Evolutionary conservation across 2,113 vertebrate genomes (phyloP).

Genomic region (Perca schrenkii): DNA sequence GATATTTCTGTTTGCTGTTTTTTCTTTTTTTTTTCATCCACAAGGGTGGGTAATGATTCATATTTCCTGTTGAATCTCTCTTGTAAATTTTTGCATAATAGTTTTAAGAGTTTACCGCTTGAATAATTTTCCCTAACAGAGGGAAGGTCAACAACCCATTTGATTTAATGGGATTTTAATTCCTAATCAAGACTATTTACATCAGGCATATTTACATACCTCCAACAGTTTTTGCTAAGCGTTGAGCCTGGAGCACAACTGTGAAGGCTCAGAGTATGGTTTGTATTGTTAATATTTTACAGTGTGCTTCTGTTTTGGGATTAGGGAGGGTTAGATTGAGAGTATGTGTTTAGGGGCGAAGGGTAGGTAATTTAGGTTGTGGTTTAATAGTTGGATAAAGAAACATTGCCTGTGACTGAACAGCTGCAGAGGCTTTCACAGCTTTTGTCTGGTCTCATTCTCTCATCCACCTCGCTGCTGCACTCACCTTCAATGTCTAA

Average conservation of each 20-base stretch:
- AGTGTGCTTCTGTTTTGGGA: not conserved
- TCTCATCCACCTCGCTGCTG: conserved; percentile 10
- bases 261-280: not conserved
- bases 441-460: not conserved
- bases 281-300: conserved; percentile 5
- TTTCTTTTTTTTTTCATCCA: conserved; percentile 18
- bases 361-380: not conserved
- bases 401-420: not conserved
- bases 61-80: conserved; percentile 34
- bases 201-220: conserved; percentile 27
- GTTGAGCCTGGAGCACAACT: conserved; percentile 9
- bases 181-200: conserved; percentile 57
- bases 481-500: conserved; percentile 43
- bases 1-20: conserved; percentile 8
- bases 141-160: conserved; percentile 69
- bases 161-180: conserved; percentile 67
- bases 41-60: conserved; percentile 40
- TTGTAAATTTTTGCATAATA: conserved; percentile 63
- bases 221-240: conserved; percentile 13
- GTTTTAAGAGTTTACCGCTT: conserved; percentile 52
- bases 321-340: not conserved
- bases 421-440: conserved; percentile 1
- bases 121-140: conserved; percentile 48
- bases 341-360: not conserved
- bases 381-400: not conserved